These are phyloP conservation scores for Abrostola tripartita DNA, from an alignment of 2,888 invertebrate species.

Conservation along the genomic window DNA sequence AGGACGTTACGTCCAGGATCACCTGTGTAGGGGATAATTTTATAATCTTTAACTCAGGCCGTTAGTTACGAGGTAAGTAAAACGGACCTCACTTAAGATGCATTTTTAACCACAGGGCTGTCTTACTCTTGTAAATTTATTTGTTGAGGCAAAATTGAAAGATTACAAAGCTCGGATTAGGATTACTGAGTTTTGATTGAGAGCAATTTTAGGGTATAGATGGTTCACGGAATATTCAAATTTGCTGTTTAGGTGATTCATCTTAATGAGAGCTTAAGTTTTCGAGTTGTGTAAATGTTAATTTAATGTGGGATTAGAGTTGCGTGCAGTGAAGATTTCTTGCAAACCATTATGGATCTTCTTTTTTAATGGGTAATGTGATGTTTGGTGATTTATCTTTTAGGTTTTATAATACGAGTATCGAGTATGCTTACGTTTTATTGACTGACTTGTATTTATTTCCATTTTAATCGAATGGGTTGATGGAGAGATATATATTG, in stretches of 20 bases:
- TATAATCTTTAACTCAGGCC: conserved; percentile 71
- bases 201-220: conserved; percentile 51
- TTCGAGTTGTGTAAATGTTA: conserved; percentile 30
- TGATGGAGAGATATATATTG: too few species aligned
- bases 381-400: conserved; percentile 9
- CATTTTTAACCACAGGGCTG: conserved; percentile 78
- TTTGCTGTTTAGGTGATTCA: conserved; percentile 61
- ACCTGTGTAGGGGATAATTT: conserved; percentile 65
- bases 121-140: conserved; percentile 68
- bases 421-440: neutral
- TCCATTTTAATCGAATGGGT: conserved; percentile 6
- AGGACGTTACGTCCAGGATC: conserved; percentile 36
- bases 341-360: conserved; percentile 9
- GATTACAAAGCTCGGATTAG: conserved; percentile 71
- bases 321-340: conserved; percentile 19
- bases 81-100: conserved; percentile 73
- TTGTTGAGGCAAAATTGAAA: conserved; percentile 75
- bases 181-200: conserved; percentile 65
- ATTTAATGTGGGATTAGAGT: conserved; percentile 23
- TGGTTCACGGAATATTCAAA: conserved; percentile 61
- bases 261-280: conserved; percentile 39
- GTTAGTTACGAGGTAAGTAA: conserved; percentile 72
- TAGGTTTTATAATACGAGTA: neutral
- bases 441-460: neutral
- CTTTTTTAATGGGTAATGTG: conserved; percentile 6